Evolutionary conservation across 2,113 vertebrate species (phyloP).

Genomic region (Sarotherodon lohbergeri): DNA sequence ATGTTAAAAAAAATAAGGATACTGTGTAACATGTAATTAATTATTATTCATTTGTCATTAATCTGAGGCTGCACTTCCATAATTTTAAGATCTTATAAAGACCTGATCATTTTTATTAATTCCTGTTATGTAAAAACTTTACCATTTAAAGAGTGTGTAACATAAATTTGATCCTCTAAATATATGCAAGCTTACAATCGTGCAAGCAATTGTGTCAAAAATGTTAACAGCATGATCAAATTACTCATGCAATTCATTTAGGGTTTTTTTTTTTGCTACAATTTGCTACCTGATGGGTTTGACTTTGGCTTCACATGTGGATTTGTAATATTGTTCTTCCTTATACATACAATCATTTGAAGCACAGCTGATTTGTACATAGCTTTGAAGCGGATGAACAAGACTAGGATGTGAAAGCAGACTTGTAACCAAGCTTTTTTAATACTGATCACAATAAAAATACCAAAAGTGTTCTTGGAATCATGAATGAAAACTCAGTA

Average conservation of each 20-base stretch:
- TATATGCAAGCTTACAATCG: rapidly evolving
- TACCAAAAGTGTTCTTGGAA: background rate
- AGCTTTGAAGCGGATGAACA: background rate
- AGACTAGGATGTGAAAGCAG: background rate
- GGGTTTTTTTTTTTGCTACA: background rate
- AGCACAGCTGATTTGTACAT: background rate
- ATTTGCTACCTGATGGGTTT: background rate
- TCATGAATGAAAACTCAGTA: conserved; percentile 5
- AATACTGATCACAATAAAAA: background rate
- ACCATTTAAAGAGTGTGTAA: background rate
- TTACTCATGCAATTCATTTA: background rate
- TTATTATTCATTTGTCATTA: background rate
- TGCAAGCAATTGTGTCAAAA: background rate
- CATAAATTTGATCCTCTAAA: background rate
- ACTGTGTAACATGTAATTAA: background rate
- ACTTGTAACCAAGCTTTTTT: background rate
- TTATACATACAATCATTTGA: background rate
- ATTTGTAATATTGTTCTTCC: background rate
- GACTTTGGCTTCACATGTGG: background rate
- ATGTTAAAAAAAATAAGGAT: background rate
- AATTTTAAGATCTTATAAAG: background rate
- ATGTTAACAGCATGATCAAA: rapidly evolving
- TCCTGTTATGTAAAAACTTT: background rate
- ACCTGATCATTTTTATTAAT: background rate
- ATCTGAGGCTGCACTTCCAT: background rate